Evolutionary conservation across 2,113 vertebrate genomes (phyloP).

Genomic region (Takifugu bimaculatus): DNA sequence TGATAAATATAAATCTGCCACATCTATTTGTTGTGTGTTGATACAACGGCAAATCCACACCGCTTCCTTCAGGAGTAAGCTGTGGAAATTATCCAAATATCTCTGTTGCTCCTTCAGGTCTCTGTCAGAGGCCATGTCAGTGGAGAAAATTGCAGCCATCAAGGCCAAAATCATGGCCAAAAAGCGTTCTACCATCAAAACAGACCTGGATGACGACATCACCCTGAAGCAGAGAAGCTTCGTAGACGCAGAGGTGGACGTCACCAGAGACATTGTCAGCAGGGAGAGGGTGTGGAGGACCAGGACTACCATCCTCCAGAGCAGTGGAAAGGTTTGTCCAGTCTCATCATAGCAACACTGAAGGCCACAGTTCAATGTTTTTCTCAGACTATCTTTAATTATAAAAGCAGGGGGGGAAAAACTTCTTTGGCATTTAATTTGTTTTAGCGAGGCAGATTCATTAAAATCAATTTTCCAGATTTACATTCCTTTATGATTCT

Average conservation of each 20-base stretch:
- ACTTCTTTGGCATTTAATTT: too few relatives aligned
- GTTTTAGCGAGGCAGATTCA: too few relatives aligned
- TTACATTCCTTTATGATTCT: too few relatives aligned
- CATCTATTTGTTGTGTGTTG: background rate
- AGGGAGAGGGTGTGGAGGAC: conserved; percentile 97
- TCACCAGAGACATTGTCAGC: conserved; percentile 97
- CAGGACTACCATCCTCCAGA: conserved; percentile 96
- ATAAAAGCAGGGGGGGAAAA: too few relatives aligned
- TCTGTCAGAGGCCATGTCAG: conserved; percentile 98
- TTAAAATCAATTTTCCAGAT: too few relatives aligned
- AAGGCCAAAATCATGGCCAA: conserved; percentile 99
- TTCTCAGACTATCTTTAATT: too few relatives aligned
- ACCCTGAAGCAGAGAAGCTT: conserved; percentile 97
- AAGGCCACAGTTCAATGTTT: background rate
- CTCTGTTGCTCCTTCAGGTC: conserved; percentile 73
- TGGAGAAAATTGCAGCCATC: conserved; percentile 99
- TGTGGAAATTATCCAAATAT: background rate
- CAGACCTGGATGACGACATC: conserved; percentile 95
- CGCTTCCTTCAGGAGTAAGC: background rate
- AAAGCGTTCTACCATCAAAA: conserved; percentile 98
- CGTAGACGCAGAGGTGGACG: conserved; percentile 95
- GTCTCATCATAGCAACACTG: background rate
- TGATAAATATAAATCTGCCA: too few relatives aligned
- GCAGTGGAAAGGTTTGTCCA: conserved; percentile 88
- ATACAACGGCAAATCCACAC: background rate